Base-by-base conservation (phyloP, 2,113 vertebrate species). In the Procavia capensis region DNA sequence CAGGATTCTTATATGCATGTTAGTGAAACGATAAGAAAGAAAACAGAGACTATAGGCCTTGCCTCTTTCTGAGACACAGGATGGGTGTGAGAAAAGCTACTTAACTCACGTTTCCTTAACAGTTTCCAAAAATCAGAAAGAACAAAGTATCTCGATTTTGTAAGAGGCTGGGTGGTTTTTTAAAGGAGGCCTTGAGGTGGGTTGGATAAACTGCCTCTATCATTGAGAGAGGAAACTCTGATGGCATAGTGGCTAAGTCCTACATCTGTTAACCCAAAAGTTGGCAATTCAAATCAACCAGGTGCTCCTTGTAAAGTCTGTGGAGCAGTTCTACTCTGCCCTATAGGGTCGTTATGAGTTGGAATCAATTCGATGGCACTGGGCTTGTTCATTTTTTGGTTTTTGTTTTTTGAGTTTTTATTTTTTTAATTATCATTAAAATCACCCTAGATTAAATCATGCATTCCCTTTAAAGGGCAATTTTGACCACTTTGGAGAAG, bases 91-190 rank as follows among this genome's bases (percentile, higher is more conserved):
- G 75, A 82, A 81, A 47, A 45, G 11, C 22, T 11, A 11, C 92
- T 80, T 50, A 88, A 83, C 3, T 54, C 91, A 81, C 39, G 20
- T 61, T 78, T 92, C 31, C 57, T 72, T 75, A 43, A 66, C 47
- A 41, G 81, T 96, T 96, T 68, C 41, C 17, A 14, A 5, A 90
- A 85, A 41, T 90, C 64, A 92, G 81, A 91, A 91, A 81, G 24
- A 79, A 89, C 39, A 72, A 10, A 27, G 22, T 50, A n/a, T 29
- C 86, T 87, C 63, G 16, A 91, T 86, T 95, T 90, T 63, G 6
- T 80, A 95, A 86, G 25, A 41, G 0, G 27, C 6, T 45, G 13
- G 24, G 36, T 31, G 6, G 0, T 6, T 79, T 47, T 79, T 79
- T 36, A 24, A 45, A 34, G 19, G 5, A 20, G 20, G 3, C 13